Evolutionary conservation across 2,888 invertebrate genomes (phyloP), one percentile per base, ranked within the genome.

Genomic region (Dorcus parallelipipedus): DNA sequence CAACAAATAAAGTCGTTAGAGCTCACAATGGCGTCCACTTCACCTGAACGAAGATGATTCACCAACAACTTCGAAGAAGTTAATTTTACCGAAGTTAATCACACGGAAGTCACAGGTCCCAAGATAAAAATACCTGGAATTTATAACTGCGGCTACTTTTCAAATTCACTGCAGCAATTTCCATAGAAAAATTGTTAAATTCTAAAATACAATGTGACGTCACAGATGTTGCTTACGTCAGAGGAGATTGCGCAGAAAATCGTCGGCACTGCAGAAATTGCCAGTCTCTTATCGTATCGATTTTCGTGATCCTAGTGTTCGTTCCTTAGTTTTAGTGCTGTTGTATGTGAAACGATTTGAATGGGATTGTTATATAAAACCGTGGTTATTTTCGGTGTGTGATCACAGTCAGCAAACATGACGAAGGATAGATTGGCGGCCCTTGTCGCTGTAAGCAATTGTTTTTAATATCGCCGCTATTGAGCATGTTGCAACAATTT

Each of bases 401-500:
- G 84, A 84, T 82, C 81, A 71, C 69, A 68, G 73, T 79, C 80
- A 80, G 79, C 75, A 80, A 86, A 78, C 81, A 95, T 94, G 94
- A 94, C 94, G 84, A 95, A 95, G 89, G 95, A 95, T 87, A 93
- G 94, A 89, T 89, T 95, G 87, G 93, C 93, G 84, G 95, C 94
- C 82, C 88, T 95, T 76, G 93, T 93, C 85, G 94, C 94, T 88
- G 93, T 92, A 84, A 88, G 90, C 67, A 65, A 59, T 64, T 63
- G 56, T 63, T 62, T 66, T 64, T 62, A 58, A 61, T 61, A 56
- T 52, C 43, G 49, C 54, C 9, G 39, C 54, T 47, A 1, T 42
- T 14, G 42, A 42, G 23, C 45, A 45, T 45, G 45, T 45, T 45
- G 9, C 1, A 20, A 9, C 7, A 17, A 42, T 14, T 42, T 42